Base-by-base conservation (phyloP, 2,888 invertebrate genomes). In the Escarpia spicata region DNA sequence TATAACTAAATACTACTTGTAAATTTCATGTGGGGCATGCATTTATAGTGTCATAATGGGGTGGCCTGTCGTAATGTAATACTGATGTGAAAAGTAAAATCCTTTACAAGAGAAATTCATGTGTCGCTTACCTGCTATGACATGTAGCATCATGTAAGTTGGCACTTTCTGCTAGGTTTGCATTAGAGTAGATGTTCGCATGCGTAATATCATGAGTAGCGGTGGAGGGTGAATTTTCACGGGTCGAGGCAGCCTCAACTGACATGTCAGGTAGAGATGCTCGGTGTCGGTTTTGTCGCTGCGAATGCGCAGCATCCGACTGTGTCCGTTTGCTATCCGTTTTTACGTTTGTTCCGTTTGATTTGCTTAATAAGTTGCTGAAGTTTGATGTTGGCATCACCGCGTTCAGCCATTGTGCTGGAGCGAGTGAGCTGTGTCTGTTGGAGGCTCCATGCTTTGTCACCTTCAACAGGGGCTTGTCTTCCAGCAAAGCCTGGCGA, bases 381-480 rank as follows among this genome's bases (percentile, higher is more conserved):
- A 75, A 75, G 26, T 75, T 75, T 75, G 75, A 26, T n/a, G 6
- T 75, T 75, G 91, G 89, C 91, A 90, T 90, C 45, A 91, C 89
- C 75, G 92, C 90, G 60, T 93, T 93, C 89, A 93, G 92, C 94
- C 94, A 94, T 92, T 90, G 92, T 31, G 93, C 43, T 15, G 93
- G 92, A 37, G 94, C 92, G 60, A 94, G 92, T n/a, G 94, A 93
- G 26, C 91, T 91, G 44, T 93, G 92, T 45, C 92, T 75, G 52
- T 15, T 44, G n/a, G 91, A 12, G 9, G 0, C 90, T 31, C 44
- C n/a, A 43, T 58, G 58, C 60, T 89, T 75, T 75, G 75, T 75
- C 26, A 26, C 75, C 75, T 75, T 75, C n/a, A 75, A n/a, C 75
- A 75, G 75, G 19, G 75, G 75, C 75, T 75, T 75, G 19, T 75